A percentile compares a stretch with the other conserved stretches of the same genome.
Evolutionary conservation across 2,113 vertebrate genomes (phyloP).

Genomic region (Catharus bicknelli): DNA sequence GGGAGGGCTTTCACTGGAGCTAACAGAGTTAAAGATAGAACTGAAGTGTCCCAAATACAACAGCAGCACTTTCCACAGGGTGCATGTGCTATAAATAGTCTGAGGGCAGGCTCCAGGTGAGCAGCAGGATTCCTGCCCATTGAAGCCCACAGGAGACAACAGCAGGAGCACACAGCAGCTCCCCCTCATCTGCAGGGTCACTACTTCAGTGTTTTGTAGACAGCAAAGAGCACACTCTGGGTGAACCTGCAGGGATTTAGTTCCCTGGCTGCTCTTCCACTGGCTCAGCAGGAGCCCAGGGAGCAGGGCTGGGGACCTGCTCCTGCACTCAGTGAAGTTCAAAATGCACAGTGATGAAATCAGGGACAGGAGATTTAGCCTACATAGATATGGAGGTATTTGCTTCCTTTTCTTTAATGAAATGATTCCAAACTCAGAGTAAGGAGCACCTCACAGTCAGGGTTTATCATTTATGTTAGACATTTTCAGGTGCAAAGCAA

Average conservation of each 20-base stretch:
- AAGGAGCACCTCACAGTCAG: not conserved
- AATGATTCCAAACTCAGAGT: not conserved
- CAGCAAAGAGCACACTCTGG: not conserved
- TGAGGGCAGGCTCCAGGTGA: not conserved
- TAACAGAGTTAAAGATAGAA: not conserved
- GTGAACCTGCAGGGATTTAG: not conserved
- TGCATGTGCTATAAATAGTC: not conserved
- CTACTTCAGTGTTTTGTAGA: not conserved
- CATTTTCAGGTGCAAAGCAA: not conserved
- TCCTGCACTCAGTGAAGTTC: not conserved
- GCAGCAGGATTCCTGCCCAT: not conserved
- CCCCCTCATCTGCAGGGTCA: not conserved
- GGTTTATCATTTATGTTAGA: accelerated
- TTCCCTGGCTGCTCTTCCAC: not conserved
- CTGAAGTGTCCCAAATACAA: not conserved
- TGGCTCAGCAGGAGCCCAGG: not conserved
- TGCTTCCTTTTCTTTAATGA: not conserved
- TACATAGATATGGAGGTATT: not conserved
- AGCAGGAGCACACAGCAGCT: not conserved
- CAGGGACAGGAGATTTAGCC: not conserved
- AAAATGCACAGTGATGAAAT: not conserved
- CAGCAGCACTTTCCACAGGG: not conserved
- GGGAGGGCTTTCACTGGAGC: not conserved
- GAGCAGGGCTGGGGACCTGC: not conserved
- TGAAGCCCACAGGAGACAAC: not conserved